Evolutionary conservation across 2,113 vertebrate species (phyloP), one percentile per base, ranked within the genome.

Genomic region (Urocolius indicus): DNA sequence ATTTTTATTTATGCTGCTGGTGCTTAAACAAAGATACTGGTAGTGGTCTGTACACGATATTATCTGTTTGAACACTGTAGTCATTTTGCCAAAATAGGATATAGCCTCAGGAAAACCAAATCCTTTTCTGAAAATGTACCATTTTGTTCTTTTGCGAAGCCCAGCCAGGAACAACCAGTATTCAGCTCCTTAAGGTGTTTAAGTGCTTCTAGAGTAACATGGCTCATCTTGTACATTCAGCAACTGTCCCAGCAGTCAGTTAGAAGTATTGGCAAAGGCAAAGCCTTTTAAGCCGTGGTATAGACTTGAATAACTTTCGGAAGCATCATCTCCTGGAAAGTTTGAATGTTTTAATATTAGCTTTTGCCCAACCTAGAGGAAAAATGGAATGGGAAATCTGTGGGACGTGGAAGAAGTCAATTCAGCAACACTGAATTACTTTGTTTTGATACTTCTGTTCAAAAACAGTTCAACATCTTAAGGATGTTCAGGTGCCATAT

Each of bases 401-500:
- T 59, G 38, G 45, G 12, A 23, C 10, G 4, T n/a, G 19, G 17
- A 69, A 83, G 27, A 79, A 89, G 9, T 62, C 23, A 22, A 16
- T 80, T 94, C 23, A 49, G 34, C 21, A 46, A 10, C 10, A 26
- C 1, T 45, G 27, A 84, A 38, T 27, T 69, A 19, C 41, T 81
- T 80, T 46, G 16, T 76, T 77, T 87, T 59, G 29, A 18, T 57
- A 43, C 7, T 58, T 62, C 22, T 77, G 13, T 58, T 67, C 58
- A 78, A 89, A 71, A 51, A 52, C 23, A 48, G 32, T 45, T 72
- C 41, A 83, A 7, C 24, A 22, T 63, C 26, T 83, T 36, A 72
- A 45, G 36, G n/a, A 38, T 87, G 12, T 32, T 87, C 29, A 72
- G 24, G 29, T 65, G 43, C 36, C 5, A 9, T 0, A 0, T 38